These are phyloP conservation scores for Gopherus flavomarginatus DNA, from an alignment of 2,113 vertebrate species.

Conservation along the genomic window DNA sequence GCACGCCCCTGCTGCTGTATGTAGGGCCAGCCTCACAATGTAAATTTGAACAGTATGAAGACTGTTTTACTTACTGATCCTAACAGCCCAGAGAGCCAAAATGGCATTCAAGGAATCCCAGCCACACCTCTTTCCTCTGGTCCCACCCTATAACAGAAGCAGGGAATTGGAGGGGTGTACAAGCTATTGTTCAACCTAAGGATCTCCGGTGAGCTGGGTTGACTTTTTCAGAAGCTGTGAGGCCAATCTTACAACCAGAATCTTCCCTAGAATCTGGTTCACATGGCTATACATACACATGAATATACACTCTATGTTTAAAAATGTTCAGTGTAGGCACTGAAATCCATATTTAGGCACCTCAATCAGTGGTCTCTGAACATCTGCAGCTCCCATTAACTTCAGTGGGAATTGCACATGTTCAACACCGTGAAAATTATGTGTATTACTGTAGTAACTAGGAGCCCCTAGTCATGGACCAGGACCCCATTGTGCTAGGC, in stretches of 20 bases:
- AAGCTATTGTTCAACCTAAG: no score
- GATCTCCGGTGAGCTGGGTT: neutral
- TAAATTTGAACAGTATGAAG: neutral
- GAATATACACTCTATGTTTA: neutral
- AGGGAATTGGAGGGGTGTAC: no score
- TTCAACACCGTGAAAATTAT: neutral
- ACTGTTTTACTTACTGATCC: neutral
- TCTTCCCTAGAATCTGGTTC: neutral
- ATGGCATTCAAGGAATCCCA: neutral
- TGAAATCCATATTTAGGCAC: neutral
- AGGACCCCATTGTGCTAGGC: no score
- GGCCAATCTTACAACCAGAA: neutral
- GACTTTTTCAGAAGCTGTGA: neutral
- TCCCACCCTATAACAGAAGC: neutral
- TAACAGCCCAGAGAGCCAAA: neutral
- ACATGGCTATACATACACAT: neutral
- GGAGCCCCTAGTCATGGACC: neutral
- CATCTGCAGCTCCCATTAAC: neutral
- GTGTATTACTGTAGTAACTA: neutral
- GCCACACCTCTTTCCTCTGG: neutral
- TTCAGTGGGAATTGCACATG: neutral
- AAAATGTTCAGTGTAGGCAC: fast-evolving
- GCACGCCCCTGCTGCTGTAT: neutral
- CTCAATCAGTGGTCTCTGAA: neutral
- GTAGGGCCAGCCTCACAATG: neutral